Conservation (phyloP, 2,888 invertebrate species). For the Chymomyza procnemis region DNA sequence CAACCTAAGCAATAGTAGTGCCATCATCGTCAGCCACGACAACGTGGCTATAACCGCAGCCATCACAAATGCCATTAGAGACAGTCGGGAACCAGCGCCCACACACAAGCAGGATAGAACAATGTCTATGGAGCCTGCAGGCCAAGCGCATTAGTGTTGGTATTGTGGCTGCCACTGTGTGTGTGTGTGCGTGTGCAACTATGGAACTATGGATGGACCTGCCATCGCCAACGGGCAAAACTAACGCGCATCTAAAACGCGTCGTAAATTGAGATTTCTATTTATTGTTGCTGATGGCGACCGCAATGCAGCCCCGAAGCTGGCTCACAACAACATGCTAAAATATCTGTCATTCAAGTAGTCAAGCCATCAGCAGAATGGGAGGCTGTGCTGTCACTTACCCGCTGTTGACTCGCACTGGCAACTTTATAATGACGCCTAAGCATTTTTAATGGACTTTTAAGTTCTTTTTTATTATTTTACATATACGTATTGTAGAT, state of each 20-base stretch:
- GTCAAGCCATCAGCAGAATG: conserved; percentile 30
- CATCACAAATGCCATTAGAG: conserved; percentile 69
- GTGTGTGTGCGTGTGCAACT: background rate
- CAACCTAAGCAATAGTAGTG: too few relatives aligned
- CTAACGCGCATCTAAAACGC: conserved; percentile 49
- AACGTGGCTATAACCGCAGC: conserved; percentile 64
- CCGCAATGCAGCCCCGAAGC: conserved; percentile 8
- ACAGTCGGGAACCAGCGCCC: conserved; percentile 31
- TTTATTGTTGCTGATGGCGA: conserved; percentile 56
- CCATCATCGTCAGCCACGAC: conserved; percentile 54
- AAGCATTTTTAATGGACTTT: conserved; percentile 74
- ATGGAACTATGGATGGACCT: background rate
- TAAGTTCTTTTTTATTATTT: conserved; percentile 65
- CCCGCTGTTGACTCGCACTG: conserved; percentile 46
- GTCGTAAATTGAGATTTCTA: conserved; percentile 72
- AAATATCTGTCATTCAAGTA: conserved; percentile 34
- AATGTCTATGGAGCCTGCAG: background rate
- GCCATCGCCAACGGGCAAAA: conserved; percentile 34
- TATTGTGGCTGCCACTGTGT: conserved; percentile 8
- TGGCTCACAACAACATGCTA: conserved; percentile 14
- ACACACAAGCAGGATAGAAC: conserved; percentile 10
- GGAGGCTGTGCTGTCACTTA: conserved; percentile 36
- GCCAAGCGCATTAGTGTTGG: background rate
- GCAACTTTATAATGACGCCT: conserved; percentile 59
- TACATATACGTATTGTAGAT: conserved; percentile 21